These are phyloP conservation scores for Ramphastos sulfuratus DNA, from an alignment of 2,113 vertebrate genomes.

Conservation along the genomic window DNA sequence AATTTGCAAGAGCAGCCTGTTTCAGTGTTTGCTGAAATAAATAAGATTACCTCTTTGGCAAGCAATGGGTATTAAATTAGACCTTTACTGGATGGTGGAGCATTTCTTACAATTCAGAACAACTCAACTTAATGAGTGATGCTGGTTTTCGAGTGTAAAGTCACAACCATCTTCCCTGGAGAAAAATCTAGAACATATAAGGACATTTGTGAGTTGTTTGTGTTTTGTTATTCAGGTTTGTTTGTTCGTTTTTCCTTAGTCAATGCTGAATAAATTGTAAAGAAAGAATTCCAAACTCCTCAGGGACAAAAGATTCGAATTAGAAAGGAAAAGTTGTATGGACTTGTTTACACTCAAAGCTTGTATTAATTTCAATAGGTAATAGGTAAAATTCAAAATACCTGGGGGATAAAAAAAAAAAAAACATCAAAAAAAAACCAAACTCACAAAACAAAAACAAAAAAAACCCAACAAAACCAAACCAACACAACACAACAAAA, in stretches of 20 bases:
- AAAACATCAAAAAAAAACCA: background rate
- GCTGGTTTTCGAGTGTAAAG: conserved; percentile 22
- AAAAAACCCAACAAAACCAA: too few species aligned
- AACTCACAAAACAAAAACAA: too few species aligned
- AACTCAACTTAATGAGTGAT: conserved; percentile 9
- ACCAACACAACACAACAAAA: background rate
- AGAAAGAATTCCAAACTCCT: background rate
- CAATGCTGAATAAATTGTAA: conserved; percentile 8
- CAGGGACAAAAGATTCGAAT: conserved; percentile 19
- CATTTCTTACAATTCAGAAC: background rate
- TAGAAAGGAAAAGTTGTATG: conserved; percentile 22
- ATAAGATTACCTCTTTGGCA: background rate
- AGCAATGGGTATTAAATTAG: background rate
- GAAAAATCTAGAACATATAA: background rate
- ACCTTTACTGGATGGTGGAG: background rate
- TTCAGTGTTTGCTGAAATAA: background rate
- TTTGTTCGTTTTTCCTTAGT: background rate
- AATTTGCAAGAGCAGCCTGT: background rate
- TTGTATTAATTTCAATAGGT: background rate
- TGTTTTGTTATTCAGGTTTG: too few species aligned
- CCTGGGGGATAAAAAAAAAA: background rate
- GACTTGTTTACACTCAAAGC: background rate
- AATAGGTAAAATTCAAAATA: conserved; percentile 10
- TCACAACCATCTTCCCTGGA: conserved; percentile 17
- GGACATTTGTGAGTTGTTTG: background rate